Evolutionary conservation across 2,797 vertebrate species (phyloP).

Genomic region (Crocidura indochinensis): DNA sequence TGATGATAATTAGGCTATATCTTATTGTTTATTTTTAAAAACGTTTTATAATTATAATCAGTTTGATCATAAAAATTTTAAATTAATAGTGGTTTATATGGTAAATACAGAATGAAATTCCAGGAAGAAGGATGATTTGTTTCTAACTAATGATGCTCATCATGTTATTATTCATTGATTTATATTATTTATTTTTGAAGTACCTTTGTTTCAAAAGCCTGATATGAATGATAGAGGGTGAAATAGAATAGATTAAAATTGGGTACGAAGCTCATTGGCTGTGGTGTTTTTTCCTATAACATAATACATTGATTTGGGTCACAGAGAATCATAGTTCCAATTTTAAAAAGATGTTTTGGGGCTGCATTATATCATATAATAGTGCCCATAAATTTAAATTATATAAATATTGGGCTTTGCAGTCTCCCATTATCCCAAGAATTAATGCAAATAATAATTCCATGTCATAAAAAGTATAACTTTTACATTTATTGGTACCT

Average conservation of each 20-base stretch:
- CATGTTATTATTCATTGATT: conserved; percentile 34
- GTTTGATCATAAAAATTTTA: not conserved
- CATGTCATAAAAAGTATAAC: too few relatives aligned
- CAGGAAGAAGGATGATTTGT: not conserved
- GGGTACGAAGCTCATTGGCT: conserved; percentile 35
- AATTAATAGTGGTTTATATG: not conserved
- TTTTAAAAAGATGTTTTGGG: conserved; percentile 40
- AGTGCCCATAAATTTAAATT: conserved; percentile 22
- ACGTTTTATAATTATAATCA: not conserved
- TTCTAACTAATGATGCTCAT: not conserved
- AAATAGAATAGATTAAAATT: conserved; percentile 49
- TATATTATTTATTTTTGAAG: conserved; percentile 40
- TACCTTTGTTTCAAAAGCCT: conserved; percentile 31
- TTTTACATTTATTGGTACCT: not conserved
- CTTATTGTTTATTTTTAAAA: conserved; percentile 35
- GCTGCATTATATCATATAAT: conserved; percentile 30
- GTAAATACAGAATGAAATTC: conserved; percentile 21
- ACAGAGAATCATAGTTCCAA: conserved; percentile 23
- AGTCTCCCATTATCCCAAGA: not conserved
- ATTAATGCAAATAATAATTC: conserved; percentile 19
- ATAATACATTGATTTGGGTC: conserved; percentile 21
- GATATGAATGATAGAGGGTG: not conserved
- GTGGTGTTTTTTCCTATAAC: not conserved
- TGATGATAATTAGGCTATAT: not conserved
- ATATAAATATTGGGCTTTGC: conserved; percentile 14